Evolutionary conservation across 2,888 invertebrate species (phyloP).

Genomic region (Amorpha juglandis): DNA sequence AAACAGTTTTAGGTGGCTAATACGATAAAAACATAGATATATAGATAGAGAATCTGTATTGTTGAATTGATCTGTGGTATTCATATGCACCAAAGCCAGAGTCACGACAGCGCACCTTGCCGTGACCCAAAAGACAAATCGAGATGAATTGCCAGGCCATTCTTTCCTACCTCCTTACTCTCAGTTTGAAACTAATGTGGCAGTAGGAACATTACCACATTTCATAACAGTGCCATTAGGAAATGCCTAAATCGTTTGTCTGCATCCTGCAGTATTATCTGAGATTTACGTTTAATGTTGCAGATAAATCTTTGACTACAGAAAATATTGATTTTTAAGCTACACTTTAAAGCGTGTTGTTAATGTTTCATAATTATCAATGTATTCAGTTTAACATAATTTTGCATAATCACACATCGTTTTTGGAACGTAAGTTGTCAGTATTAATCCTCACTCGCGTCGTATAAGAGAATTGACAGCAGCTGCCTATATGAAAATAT

Average conservation of each 20-base stretch:
- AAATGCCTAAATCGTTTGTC: constrained; percentile 35
- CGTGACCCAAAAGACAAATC: constrained; percentile 80
- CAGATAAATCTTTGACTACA: constrained; percentile 1
- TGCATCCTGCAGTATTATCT: constrained; percentile 5
- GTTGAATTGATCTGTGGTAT: constrained; percentile 47
- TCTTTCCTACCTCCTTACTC: constrained; percentile 56
- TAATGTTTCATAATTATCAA: constrained; percentile 4
- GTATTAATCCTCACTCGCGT: constrained; percentile 59
- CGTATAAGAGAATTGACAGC: constrained; percentile 42
- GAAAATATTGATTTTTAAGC: neutral
- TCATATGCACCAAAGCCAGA: constrained; percentile 48
- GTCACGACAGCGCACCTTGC: constrained; percentile 67
- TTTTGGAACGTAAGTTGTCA: constrained; percentile 55
- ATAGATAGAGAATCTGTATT: constrained; percentile 38
- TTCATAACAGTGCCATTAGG: constrained; percentile 50
- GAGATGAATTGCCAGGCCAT: constrained; percentile 75
- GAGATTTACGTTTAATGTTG: neutral
- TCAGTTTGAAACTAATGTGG: constrained; percentile 51
- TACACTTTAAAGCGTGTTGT: neutral
- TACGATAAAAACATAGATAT: neutral
- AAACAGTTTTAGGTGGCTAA: neutral
- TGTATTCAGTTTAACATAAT: constrained; percentile 13
- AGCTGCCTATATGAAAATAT: constrained; percentile 45
- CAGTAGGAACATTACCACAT: constrained; percentile 52
- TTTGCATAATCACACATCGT: constrained; percentile 38